Percentiles rank a stretch among this genome's conserved stretches.
These are phyloP conservation scores for Apomyelois bistriatella DNA, from an alignment of 2,888 invertebrate genomes.

Conservation along the genomic window DNA sequence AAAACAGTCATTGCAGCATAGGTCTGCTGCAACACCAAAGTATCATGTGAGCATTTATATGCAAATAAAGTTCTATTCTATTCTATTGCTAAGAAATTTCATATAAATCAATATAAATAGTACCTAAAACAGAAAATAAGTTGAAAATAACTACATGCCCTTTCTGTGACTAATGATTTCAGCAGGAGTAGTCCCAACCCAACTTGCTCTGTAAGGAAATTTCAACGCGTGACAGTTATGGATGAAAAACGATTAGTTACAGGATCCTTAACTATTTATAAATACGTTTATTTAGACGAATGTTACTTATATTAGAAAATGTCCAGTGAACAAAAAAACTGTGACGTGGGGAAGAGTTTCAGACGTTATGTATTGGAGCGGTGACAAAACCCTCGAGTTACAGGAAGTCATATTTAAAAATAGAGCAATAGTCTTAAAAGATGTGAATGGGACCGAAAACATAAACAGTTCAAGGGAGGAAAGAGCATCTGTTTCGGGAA, in stretches of 20 bases:
- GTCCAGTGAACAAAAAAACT: constrained; percentile 21
- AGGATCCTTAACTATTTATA: constrained; percentile 14
- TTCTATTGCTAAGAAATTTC: too few relatives aligned
- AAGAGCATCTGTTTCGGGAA: not conserved
- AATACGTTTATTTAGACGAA: not conserved
- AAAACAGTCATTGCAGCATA: too few relatives aligned
- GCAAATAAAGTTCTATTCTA: too few relatives aligned
- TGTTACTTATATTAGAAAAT: not conserved
- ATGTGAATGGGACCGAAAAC: not conserved
- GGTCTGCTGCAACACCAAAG: too few relatives aligned
- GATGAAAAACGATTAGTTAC: constrained; percentile 7
- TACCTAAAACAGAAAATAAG: not conserved
- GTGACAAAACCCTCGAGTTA: constrained; percentile 36
- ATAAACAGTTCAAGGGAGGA: not conserved
- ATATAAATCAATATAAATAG: too few relatives aligned
- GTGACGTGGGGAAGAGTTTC: constrained; percentile 34
- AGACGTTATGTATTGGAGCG: constrained; percentile 34
- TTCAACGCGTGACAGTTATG: constrained; percentile 6
- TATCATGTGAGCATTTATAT: too few relatives aligned
- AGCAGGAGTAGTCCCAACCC: not conserved
- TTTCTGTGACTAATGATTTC: not conserved
- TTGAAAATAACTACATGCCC: not conserved
- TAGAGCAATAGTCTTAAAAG: constrained; percentile 33
- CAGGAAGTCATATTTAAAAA: constrained; percentile 52
- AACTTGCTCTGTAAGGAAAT: not conserved